These are phyloP conservation scores for Zaprionus lineosus DNA, from an alignment of 2,888 invertebrate genomes.

Conservation along the genomic window DNA sequence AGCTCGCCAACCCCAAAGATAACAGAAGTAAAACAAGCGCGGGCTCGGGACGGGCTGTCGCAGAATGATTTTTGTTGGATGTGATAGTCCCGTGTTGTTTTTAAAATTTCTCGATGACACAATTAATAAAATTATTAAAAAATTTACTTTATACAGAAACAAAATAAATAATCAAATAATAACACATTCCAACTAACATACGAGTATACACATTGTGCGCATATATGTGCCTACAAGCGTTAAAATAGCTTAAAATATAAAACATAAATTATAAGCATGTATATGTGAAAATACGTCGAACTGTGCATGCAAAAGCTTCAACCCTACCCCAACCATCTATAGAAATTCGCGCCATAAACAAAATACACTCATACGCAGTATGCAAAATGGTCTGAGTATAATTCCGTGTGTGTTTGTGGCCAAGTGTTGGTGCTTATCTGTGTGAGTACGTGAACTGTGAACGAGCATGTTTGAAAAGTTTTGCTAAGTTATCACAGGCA, in stretches of 20 bases:
- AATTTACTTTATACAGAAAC: too few relatives aligned
- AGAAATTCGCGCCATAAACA: slow-evolving; percentile 71
- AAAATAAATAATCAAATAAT: slow-evolving; percentile 24
- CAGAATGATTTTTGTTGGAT: slow-evolving; percentile 14
- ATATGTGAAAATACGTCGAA: slow-evolving; percentile 16
- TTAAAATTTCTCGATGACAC: slow-evolving; percentile 11
- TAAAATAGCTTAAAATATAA: slow-evolving; percentile 3
- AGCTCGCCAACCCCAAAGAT: slow-evolving; percentile 30
- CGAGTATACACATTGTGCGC: too few relatives aligned
- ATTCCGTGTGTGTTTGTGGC: slow-evolving; percentile 1
- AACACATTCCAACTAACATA: slow-evolving; percentile 17
- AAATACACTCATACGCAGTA: slow-evolving; percentile 34
- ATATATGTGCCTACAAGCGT: not conserved
- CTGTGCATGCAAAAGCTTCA: slow-evolving; percentile 28
- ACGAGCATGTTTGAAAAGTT: slow-evolving; percentile 50
- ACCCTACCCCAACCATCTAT: slow-evolving; percentile 61
- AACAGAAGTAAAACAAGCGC: slow-evolving; percentile 27
- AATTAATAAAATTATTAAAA: slow-evolving; percentile 5
- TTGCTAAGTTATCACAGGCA: slow-evolving; percentile 39
- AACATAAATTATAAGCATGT: not conserved
- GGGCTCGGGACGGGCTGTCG: slow-evolving; percentile 4
- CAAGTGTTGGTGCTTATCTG: too few relatives aligned
- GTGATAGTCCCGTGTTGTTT: not conserved
- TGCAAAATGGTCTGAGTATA: slow-evolving; percentile 3
- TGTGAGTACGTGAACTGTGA: slow-evolving; percentile 13